phyloP scores from a whole-genome alignment of 1,140 invertebrate genomes.

The Heliconius congener region DNA sequence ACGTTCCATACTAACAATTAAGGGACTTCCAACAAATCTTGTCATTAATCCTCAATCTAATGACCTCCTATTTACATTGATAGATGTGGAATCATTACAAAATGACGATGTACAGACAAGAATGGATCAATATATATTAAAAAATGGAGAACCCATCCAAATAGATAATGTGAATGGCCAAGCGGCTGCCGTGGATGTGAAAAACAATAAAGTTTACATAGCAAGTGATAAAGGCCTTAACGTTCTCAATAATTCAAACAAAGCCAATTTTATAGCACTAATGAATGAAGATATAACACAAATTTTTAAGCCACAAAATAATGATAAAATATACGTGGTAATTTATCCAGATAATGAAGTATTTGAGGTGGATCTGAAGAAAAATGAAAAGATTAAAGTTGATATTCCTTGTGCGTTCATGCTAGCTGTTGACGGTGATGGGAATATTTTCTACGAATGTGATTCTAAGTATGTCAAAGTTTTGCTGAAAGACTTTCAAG shows the following conservation, averaged over 20 bases:
- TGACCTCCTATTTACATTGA: conserved; percentile 68
- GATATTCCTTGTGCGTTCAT: conserved; percentile 69
- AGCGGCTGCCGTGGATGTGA: conserved; percentile 61
- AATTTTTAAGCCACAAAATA: conserved; percentile 59
- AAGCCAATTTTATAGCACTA: conserved; percentile 56
- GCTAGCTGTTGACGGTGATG: conserved; percentile 60
- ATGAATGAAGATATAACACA: conserved; percentile 72
- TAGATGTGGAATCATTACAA: conserved; percentile 66
- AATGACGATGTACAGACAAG: conserved; percentile 68
- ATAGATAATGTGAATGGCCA: conserved; percentile 70
- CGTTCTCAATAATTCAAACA: conserved; percentile 55
- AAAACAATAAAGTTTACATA: conserved; percentile 65
- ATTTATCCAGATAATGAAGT: conserved; percentile 69
- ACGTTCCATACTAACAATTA: conserved; percentile 59
- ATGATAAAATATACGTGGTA: conserved; percentile 62
- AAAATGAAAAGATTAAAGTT: conserved; percentile 62
- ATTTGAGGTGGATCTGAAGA: conserved; percentile 55
- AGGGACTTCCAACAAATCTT: conserved; percentile 72
- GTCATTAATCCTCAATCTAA: conserved; percentile 56
- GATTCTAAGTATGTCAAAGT: conserved; percentile 74
- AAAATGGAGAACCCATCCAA: conserved; percentile 57
- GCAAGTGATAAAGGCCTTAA: conserved; percentile 64
- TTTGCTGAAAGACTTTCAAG: conserved; percentile 66
- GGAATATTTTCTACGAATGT: conserved; percentile 73
- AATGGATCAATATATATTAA: conserved; percentile 75